A percentile compares a stretch with the other conserved stretches of the same genome.
phyloP scores from a whole-genome alignment of 1,140 invertebrate genomes.

The Zaprionus inermis region DNA sequence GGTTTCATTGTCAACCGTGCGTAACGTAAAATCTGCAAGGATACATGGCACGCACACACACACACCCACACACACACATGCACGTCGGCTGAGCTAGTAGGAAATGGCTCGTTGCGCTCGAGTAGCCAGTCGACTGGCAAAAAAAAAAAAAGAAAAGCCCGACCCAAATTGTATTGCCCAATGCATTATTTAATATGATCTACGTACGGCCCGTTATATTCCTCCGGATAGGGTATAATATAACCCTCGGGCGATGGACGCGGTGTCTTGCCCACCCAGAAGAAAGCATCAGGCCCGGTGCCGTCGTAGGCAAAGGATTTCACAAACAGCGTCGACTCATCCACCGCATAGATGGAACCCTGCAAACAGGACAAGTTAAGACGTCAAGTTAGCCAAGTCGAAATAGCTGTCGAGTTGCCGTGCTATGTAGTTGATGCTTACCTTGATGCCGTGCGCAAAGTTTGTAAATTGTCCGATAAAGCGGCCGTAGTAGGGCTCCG shows the following conservation, averaged over 20 bases:
- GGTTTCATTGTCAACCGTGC: constrained; percentile 84
- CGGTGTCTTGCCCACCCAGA: constrained; percentile 93
- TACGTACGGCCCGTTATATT: constrained; percentile 89
- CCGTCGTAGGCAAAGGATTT: constrained; percentile 95
- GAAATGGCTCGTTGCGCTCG: constrained; percentile 76
- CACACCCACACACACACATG: constrained; percentile 7
- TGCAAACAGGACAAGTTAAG: constrained; percentile 43
- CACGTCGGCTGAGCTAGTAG: constrained; percentile 33
- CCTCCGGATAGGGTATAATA: constrained; percentile 93
- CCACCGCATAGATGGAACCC: constrained; percentile 93
- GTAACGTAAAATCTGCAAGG: constrained; percentile 79
- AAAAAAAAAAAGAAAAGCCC: constrained; percentile 20
- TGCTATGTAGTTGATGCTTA: constrained; percentile 29
- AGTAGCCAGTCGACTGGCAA: constrained; percentile 58
- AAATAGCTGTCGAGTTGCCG: neutral
- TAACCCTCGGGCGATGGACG: constrained; percentile 91
- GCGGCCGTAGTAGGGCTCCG: constrained; percentile 90
- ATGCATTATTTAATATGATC: constrained; percentile 24
- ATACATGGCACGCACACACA: constrained; percentile 43
- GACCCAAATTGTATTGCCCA: constrained; percentile 11
- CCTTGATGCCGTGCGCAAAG: constrained; percentile 90
- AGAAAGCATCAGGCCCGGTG: constrained; percentile 92
- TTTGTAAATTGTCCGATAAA: constrained; percentile 88
- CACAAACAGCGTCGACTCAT: constrained; percentile 94
- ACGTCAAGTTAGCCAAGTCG: neutral